These are phyloP conservation scores for Dendrophyllia cribrosa DNA, from an alignment of 64 coral and sea anemone species.

Conservation along the genomic window DNA sequence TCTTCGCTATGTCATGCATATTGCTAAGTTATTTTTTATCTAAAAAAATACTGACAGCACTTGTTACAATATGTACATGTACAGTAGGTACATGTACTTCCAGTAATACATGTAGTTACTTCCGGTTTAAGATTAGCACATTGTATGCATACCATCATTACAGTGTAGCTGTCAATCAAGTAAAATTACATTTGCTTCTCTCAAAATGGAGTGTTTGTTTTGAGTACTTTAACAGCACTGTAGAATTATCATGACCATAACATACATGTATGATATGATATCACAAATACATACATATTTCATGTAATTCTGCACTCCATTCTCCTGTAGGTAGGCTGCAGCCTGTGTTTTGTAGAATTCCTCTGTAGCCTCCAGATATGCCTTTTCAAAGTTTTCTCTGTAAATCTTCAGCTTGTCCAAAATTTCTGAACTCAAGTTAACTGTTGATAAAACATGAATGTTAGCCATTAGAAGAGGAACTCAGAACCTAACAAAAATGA, in stretches of 20 bases:
- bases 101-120: too few species aligned
- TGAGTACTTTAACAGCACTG: neutral
- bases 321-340: conserved; percentile 83
- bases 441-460: conserved; percentile 41
- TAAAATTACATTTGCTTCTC: too few species aligned
- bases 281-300: conserved; percentile 85
- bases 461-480: neutral
- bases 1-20: too few species aligned
- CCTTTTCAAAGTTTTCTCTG: conserved; percentile 95
- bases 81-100: too few species aligned
- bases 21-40: too few species aligned
- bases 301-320: conserved; percentile 99
- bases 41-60: too few species aligned
- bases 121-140: too few species aligned
- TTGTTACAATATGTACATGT: too few species aligned
- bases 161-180: too few species aligned
- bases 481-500: too few species aligned
- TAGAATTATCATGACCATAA: neutral
- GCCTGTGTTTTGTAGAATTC: conserved; percentile 96
- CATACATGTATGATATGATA: neutral
- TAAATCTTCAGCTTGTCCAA: conserved; percentile 96
- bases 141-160: too few species aligned
- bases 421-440: conserved; percentile 88
- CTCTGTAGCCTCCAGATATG: conserved; percentile 88
- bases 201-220: too few species aligned